Evolutionary conservation across 2,797 vertebrate species (phyloP).

Genomic region (Sternarchorhynchus goeldii): DNA sequence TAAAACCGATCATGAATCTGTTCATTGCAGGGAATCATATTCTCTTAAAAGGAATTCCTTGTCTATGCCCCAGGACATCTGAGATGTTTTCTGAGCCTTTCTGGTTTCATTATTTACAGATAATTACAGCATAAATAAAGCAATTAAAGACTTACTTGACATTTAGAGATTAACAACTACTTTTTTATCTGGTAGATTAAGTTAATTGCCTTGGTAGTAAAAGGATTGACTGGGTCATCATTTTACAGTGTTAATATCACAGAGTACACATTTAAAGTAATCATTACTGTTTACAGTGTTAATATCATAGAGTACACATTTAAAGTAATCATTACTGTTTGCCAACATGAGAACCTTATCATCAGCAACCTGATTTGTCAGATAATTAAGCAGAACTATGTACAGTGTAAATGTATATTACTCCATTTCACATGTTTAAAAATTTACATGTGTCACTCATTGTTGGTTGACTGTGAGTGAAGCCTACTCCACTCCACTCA

Average conservation of each 20-base stretch:
- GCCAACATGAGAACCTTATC: conserved; percentile 6
- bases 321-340: neutral
- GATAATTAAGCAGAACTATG: conserved; percentile 12
- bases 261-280: neutral
- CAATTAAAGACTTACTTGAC: too few relatives aligned
- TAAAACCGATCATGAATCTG: neutral
- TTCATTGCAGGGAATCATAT: neutral
- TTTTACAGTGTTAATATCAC: neutral
- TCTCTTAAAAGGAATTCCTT: neutral
- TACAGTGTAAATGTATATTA: conserved; percentile 19
- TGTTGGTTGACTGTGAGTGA: neutral
- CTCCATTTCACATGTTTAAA: conserved; percentile 1
- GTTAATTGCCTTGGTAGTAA: neutral
- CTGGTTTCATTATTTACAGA: neutral
- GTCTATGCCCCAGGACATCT: too few relatives aligned
- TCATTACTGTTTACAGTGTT: neutral
- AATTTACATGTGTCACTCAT: conserved; percentile 7
- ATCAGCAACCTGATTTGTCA: conserved; percentile 7
- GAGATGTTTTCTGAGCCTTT: neutral
- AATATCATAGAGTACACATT: neutral
- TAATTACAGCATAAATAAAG: neutral
- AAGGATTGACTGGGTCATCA: neutral
- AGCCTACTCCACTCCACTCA: neutral
- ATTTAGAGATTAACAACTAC: too few relatives aligned
- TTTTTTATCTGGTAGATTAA: neutral